These are phyloP conservation scores for Rutilus rutilus DNA, from an alignment of 2,113 vertebrate species.

Conservation along the genomic window DNA sequence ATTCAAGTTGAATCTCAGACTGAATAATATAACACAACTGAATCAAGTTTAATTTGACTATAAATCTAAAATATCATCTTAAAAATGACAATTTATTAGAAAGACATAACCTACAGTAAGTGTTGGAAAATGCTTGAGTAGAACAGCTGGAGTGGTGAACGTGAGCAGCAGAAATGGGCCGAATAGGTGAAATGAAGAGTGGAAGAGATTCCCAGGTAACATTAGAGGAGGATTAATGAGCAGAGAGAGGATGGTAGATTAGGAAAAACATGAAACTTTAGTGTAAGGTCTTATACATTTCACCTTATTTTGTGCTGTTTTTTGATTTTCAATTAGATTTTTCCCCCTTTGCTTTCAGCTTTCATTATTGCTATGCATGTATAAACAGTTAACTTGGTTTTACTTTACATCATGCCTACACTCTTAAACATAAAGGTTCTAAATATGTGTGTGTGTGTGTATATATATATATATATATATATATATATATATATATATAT, in stretches of 20 bases:
- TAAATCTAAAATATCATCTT: not conserved
- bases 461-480: too few species aligned
- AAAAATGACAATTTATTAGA: not conserved
- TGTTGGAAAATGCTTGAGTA: not conserved
- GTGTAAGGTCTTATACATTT: not conserved
- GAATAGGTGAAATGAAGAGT: slow-evolving; percentile 55
- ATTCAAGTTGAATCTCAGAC: not conserved
- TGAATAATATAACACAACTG: not conserved
- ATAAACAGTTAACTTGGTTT: not conserved
- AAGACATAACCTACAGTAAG: not conserved
- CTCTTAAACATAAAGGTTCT: too few species aligned
- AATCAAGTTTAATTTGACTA: not conserved
- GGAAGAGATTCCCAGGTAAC: slow-evolving; percentile 66
- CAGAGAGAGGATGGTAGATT: slow-evolving; percentile 75
- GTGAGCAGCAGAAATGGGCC: slow-evolving; percentile 64
- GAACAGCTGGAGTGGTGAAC: slow-evolving; percentile 43
- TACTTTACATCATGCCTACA: not conserved
- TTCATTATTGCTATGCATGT: not conserved
- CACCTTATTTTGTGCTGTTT: not conserved
- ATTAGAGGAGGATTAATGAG: slow-evolving; percentile 77
- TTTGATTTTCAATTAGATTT: too few species aligned
- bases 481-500: too few species aligned
- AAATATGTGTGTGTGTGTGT: too few species aligned
- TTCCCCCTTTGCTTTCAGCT: not conserved
- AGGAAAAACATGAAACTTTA: slow-evolving; percentile 75